A percentile compares a stretch with the other conserved stretches of the same genome.
Evolutionary conservation across 1,140 invertebrate species (phyloP).

Genomic region (Pectinophora gossypiella): DNA sequence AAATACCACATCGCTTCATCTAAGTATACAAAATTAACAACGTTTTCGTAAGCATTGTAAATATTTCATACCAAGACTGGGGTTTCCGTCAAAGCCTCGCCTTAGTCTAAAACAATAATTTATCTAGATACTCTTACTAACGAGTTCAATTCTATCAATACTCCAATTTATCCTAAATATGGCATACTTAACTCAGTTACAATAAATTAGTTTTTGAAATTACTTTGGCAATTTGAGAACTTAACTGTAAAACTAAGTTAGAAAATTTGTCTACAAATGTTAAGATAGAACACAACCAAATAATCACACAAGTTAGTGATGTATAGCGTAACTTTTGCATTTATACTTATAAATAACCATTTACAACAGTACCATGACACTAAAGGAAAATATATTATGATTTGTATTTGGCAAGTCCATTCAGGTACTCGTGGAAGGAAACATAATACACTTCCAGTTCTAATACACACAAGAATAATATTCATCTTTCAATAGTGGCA

Average conservation of each 20-base stretch:
- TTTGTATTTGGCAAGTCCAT: conserved; percentile 29
- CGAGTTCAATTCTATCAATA: conserved; percentile 30
- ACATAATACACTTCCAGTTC: conserved; percentile 29
- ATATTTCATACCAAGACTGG: conserved; percentile 12
- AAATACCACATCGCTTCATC: background rate
- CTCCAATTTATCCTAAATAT: conserved; percentile 35
- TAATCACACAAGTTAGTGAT: conserved; percentile 67
- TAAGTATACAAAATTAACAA: background rate
- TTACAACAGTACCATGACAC: conserved; percentile 10
- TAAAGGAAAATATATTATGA: conserved; percentile 12
- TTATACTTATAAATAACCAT: conserved; percentile 13
- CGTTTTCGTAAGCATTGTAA: background rate
- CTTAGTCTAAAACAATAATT: conserved; percentile 47
- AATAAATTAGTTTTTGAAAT: conserved; percentile 22
- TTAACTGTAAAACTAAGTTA: conserved; percentile 13
- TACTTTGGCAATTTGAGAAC: conserved; percentile 29
- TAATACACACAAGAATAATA: background rate
- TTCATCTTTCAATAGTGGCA: background rate
- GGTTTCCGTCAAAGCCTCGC: conserved; percentile 45
- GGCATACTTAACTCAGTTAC: conserved; percentile 21
- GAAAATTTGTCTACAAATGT: conserved; percentile 51
- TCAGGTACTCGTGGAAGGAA: conserved; percentile 56
- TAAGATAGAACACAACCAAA: conserved; percentile 70
- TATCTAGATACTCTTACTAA: conserved; percentile 29
- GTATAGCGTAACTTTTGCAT: conserved; percentile 17